Evolutionary conservation across 2,113 vertebrate species (phyloP).

Genomic region (Aldabrachelys gigantea): DNA sequence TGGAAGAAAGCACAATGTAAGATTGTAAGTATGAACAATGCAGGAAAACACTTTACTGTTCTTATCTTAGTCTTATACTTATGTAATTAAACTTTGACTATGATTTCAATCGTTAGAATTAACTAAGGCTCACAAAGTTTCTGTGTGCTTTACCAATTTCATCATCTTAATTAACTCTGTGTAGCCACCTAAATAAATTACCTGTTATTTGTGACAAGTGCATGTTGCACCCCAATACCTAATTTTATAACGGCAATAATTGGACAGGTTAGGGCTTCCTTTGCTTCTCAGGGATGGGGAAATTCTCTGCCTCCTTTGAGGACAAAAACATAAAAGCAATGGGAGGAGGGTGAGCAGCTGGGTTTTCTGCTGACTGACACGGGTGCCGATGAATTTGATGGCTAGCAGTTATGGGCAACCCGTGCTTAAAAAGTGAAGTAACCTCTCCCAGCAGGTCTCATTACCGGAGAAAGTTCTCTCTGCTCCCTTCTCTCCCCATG

Average conservation of each 20-base stretch:
- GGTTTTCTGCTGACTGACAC: neutral
- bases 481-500: neutral
- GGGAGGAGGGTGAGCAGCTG: neutral
- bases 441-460: constrained; percentile 32
- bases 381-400: neutral
- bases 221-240: neutral
- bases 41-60: neutral
- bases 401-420: neutral
- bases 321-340: neutral
- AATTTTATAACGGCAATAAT: neutral
- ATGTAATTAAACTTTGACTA: neutral
- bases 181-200: neutral
- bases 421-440: neutral
- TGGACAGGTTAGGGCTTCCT: neutral
- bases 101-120: neutral
- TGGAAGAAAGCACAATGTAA: neutral
- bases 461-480: constrained; percentile 6
- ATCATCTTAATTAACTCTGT: neutral
- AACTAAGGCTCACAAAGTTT: neutral
- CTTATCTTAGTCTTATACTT: neutral
- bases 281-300: neutral
- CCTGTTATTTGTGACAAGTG: too few relatives aligned
- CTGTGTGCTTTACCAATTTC: neutral
- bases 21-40: neutral
- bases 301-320: neutral